These are phyloP conservation scores for Andricus curvator DNA, from an alignment of 2,888 invertebrate genomes.

Conservation along the genomic window DNA sequence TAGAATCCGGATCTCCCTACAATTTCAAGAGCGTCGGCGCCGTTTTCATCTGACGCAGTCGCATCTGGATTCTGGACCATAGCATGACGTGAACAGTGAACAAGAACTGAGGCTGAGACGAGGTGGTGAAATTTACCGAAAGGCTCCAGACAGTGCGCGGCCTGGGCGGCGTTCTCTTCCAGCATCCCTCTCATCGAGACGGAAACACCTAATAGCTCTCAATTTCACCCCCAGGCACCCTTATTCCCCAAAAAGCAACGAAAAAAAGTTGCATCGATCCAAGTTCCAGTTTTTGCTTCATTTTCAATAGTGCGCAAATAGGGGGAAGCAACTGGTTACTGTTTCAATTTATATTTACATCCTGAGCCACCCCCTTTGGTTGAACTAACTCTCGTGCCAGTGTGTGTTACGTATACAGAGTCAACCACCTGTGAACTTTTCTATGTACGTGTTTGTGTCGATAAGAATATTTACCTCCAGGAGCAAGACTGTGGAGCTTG, in stretches of 20 bases:
- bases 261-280: slow-evolving; percentile 39
- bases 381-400: background rate
- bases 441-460: background rate
- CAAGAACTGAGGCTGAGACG: slow-evolving; percentile 29
- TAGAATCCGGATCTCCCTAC: background rate
- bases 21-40: slow-evolving; percentile 31
- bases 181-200: background rate
- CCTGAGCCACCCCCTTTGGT: background rate
- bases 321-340: slow-evolving; percentile 13
- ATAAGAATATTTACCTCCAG: background rate
- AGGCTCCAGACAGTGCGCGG: slow-evolving; percentile 30
- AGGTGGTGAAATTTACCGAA: slow-evolving; percentile 18
- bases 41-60: slow-evolving; percentile 6
- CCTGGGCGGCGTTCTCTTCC: slow-evolving; percentile 27
- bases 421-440: slow-evolving; percentile 61
- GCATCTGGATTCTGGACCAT: slow-evolving; percentile 56
- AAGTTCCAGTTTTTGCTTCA: background rate
- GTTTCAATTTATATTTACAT: slow-evolving; percentile 6
- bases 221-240: background rate
- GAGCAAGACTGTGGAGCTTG: background rate
- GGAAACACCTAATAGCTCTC: background rate
- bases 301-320: background rate
- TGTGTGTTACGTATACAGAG: slow-evolving; percentile 50
- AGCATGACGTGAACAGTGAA: slow-evolving; percentile 47
- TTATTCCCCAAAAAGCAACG: slow-evolving; percentile 18